These are phyloP conservation scores for Syngnathus acus DNA, from an alignment of 2,797 vertebrate genomes.

Conservation along the genomic window DNA sequence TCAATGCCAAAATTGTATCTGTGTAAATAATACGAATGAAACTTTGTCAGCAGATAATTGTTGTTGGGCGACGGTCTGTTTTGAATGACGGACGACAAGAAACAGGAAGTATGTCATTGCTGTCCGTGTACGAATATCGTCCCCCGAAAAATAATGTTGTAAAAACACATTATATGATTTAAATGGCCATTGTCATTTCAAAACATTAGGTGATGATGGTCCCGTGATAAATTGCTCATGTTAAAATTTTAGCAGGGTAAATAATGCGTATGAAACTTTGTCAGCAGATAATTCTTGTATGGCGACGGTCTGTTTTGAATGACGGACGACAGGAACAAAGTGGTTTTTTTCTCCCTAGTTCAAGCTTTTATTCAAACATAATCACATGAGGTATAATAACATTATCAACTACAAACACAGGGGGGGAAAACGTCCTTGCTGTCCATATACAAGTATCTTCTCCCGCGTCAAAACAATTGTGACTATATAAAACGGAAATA, in stretches of 20 bases:
- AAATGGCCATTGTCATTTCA: neutral
- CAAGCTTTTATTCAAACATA: no score
- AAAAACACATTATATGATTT: neutral
- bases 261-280: neutral
- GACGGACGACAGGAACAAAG: slow-evolving; percentile 39
- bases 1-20: no score
- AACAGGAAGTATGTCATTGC: neutral
- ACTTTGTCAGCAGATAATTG: neutral
- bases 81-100: slow-evolving; percentile 35
- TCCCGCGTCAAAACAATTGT: slow-evolving; percentile 5
- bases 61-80: slow-evolving; percentile 15
- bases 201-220: neutral
- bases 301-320: slow-evolving; percentile 6
- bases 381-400: no score
- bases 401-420: no score
- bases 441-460: slow-evolving; percentile 57
- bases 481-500: neutral
- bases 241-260: neutral
- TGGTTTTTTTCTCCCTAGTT: no score
- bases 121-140: slow-evolving; percentile 54
- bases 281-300: slow-evolving; percentile 1
- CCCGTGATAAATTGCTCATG: neutral
- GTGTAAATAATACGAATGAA: neutral
- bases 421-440: accelerated
- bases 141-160: slow-evolving; percentile 18